Conservation (phyloP, 2,888 invertebrate genomes). For the Beris chalybata region DNA sequence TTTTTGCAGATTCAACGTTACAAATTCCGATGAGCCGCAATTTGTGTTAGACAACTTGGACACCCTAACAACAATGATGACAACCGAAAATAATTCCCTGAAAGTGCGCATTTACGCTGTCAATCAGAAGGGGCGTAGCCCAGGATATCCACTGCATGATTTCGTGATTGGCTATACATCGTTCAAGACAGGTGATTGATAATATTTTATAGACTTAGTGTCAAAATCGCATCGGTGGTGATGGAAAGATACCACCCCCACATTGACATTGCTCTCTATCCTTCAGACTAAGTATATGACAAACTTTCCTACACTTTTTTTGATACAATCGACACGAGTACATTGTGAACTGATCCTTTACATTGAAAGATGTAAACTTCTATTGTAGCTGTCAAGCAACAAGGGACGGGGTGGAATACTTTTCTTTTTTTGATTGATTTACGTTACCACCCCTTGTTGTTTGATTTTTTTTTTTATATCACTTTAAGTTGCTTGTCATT, state of each 20-base stretch:
- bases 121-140: constrained; percentile 81
- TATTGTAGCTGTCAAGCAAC: too few species aligned
- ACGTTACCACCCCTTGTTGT: too few species aligned
- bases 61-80: constrained; percentile 75
- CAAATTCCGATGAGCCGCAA: constrained; percentile 54
- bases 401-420: too few species aligned
- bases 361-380: too few species aligned
- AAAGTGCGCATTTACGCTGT: constrained; percentile 76
- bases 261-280: too few species aligned
- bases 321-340: too few species aligned
- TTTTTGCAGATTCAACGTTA: constrained; percentile 55
- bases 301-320: too few species aligned
- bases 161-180: constrained; percentile 75
- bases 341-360: too few species aligned
- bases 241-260: too few species aligned
- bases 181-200: constrained; percentile 63
- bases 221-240: too few species aligned
- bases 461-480: background rate
- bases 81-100: constrained; percentile 78
- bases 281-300: too few species aligned
- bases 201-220: background rate
- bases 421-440: too few species aligned
- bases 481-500: constrained; percentile 1
- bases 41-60: constrained; percentile 60
- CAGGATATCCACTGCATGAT: constrained; percentile 71